Evolutionary conservation across 2,797 vertebrate genomes (phyloP).

Genomic region (Bovichtus variegatus): DNA sequence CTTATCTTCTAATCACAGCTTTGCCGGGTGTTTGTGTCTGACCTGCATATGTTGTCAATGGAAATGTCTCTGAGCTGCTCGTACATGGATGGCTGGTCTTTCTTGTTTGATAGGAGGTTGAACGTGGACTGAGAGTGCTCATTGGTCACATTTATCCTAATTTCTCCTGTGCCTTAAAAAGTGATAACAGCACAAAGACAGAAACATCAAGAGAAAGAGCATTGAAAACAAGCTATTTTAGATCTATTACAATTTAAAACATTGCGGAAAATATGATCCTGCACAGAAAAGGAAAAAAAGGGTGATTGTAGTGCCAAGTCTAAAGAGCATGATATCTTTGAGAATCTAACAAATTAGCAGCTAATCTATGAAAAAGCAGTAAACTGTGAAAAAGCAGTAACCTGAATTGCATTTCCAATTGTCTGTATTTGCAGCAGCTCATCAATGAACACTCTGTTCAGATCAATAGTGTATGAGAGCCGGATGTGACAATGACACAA

Average conservation of each 20-base stretch:
- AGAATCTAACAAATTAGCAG: constrained; percentile 3
- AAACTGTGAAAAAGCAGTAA: constrained; percentile 30
- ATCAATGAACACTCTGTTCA: constrained; percentile 33
- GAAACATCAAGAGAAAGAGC: neutral
- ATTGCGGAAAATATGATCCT: neutral
- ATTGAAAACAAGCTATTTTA: neutral
- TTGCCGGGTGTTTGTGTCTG: constrained; percentile 37
- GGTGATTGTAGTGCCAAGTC: neutral
- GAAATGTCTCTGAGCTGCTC: constrained; percentile 97
- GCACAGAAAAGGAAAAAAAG: neutral
- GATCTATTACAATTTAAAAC: neutral
- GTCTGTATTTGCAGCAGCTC: constrained; percentile 33
- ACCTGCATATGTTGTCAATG: constrained; percentile 99
- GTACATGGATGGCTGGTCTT: constrained; percentile 95
- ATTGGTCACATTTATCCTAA: constrained; percentile 95
- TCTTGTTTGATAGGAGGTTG: constrained; percentile 89
- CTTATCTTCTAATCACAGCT: neutral
- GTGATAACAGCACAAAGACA: constrained; percentile 9
- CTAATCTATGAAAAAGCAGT: neutral
- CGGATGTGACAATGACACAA: constrained; percentile 4
- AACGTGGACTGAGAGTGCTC: constrained; percentile 93
- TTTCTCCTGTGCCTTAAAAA: constrained; percentile 88
- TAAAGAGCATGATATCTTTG: constrained; percentile 1
- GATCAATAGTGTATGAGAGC: constrained; percentile 55
- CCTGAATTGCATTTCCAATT: constrained; percentile 28